Conservation (phyloP, 2,113 vertebrate genomes). For the Quiscalus mexicanus region DNA sequence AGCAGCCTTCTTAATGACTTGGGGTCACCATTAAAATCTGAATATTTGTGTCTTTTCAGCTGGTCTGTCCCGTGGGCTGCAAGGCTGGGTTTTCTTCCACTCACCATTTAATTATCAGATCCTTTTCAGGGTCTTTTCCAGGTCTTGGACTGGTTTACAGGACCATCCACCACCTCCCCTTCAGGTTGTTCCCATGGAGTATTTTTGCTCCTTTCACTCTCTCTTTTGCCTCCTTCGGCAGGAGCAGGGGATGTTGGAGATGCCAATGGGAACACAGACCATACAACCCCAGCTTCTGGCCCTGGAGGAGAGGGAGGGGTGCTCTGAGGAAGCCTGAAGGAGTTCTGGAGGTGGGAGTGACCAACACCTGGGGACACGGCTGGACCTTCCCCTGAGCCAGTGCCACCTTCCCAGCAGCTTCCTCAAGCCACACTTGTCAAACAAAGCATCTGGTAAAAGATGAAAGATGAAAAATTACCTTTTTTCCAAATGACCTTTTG, state of each 20-base stretch:
- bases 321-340: background rate
- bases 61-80: background rate
- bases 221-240: background rate
- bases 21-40: background rate
- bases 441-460: rapidly evolving
- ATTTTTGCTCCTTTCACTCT: background rate
- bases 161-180: background rate
- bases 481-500: background rate
- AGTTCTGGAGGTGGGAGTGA: background rate
- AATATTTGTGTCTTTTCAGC: background rate
- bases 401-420: background rate
- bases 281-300: background rate
- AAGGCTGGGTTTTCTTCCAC: background rate
- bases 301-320: background rate
- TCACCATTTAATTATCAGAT: background rate
- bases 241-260: background rate
- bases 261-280: background rate
- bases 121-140: background rate
- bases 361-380: background rate
- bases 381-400: background rate
- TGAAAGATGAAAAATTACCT: background rate
- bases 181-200: background rate
- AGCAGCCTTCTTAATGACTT: background rate
- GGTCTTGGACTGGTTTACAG: background rate
- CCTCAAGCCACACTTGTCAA: background rate